Evolutionary conservation across 2,888 invertebrate species (phyloP).

Genomic region (Drosophila dives): DNA sequence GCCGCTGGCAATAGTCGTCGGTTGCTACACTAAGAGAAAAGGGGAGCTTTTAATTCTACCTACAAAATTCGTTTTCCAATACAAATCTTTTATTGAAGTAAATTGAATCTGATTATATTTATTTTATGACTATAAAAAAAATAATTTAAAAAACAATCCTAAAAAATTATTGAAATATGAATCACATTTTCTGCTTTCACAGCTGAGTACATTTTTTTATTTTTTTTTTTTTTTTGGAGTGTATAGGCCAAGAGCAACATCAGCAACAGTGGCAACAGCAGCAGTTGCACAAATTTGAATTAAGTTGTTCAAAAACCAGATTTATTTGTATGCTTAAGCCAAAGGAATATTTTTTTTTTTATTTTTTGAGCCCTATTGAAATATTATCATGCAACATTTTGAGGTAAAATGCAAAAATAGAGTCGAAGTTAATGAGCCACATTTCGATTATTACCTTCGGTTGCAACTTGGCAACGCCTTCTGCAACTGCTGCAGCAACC

Average conservation of each 20-base stretch:
- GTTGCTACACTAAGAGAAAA: slow-evolving; percentile 1
- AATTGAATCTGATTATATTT: neutral
- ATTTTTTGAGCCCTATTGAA: slow-evolving; percentile 7
- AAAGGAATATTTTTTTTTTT: neutral
- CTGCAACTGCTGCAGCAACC: slow-evolving; percentile 35
- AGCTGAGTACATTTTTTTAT: neutral
- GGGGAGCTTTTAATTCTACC: no score
- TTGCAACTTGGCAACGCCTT: slow-evolving; percentile 57
- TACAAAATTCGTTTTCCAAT: neutral
- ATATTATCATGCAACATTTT: slow-evolving; percentile 61
- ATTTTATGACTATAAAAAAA: neutral
- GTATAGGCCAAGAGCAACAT: neutral
- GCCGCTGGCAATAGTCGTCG: slow-evolving; percentile 29
- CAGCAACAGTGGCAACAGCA: slow-evolving; percentile 6
- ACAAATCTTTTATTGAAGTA: neutral
- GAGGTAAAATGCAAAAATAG: slow-evolving; percentile 39
- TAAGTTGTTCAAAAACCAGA: slow-evolving; percentile 75
- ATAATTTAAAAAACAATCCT: neutral
- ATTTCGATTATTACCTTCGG: slow-evolving; percentile 75
- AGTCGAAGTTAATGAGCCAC: slow-evolving; percentile 79
- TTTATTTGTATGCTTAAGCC: slow-evolving; percentile 54
- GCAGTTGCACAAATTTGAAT: slow-evolving; percentile 61
- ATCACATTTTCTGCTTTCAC: neutral
- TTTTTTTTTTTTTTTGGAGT: neutral
- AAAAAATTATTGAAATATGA: neutral